Evolutionary conservation across 2,113 vertebrate genomes (phyloP).

Genomic region (pig (Sus scrofa)): T2T-Sscrofa CM000826.6:77527001-77527500

Average conservation of each 20-base stretch:
- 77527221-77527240: constrained; percentile 24
- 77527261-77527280: background rate
- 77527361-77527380: constrained; percentile 23
- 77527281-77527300: constrained; percentile 10
- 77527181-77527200: constrained; percentile 24
- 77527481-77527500: constrained; percentile 16
- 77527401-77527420: background rate
- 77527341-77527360: background rate
- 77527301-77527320: background rate
- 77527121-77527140: constrained; percentile 53
- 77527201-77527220: background rate
- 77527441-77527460: background rate
- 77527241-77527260: constrained; percentile 6
- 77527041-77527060: background rate
- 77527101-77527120: constrained; percentile 7
- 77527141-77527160: background rate
- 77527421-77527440: constrained; percentile 5
- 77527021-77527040: background rate
- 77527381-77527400: background rate
- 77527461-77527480: background rate
- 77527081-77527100: constrained; percentile 53
- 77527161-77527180: constrained; percentile 47
- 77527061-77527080: constrained; percentile 38
- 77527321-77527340: background rate
- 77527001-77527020: background rate